phyloP scores from a whole-genome alignment of 2,888 invertebrate species.

The Papilio protenor region DNA sequence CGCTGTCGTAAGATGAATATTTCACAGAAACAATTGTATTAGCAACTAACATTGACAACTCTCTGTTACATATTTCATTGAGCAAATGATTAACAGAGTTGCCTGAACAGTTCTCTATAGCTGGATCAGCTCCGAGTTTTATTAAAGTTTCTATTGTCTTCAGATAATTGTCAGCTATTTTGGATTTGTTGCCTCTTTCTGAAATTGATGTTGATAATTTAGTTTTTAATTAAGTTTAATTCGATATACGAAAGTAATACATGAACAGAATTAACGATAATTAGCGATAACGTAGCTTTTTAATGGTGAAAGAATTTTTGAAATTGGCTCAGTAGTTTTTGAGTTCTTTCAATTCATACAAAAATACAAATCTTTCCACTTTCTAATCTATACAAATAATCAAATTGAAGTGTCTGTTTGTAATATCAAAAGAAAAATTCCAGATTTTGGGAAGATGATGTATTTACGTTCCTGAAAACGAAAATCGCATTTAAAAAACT shows the following conservation, averaged over 20 bases:
- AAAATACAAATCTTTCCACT: no score
- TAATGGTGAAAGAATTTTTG: no score
- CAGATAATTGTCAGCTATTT: conserved; percentile 59
- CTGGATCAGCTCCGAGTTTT: conserved; percentile 72
- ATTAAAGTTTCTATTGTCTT: conserved; percentile 73
- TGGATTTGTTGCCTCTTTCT: conserved; percentile 65
- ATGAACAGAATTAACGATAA: background rate
- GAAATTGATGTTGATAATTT: conserved; percentile 44
- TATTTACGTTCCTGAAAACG: no score
- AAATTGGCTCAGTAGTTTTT: no score
- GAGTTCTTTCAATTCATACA: no score
- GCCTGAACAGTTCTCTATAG: conserved; percentile 73
- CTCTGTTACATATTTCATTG: conserved; percentile 65
- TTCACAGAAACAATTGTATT: conserved; percentile 57
- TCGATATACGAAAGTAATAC: background rate
- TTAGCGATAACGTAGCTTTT: no score
- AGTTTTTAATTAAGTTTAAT: background rate
- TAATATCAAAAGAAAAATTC: no score
- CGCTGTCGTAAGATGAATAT: conserved; percentile 46
- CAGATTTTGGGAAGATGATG: no score
- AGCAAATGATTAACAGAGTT: conserved; percentile 73
- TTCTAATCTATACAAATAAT: no score
- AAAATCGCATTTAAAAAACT: no score
- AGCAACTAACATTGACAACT: conserved; percentile 63
- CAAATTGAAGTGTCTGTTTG: no score